phyloP scores from a whole-genome alignment of 2,113 vertebrate species.

The Proteles cristata region DNA sequence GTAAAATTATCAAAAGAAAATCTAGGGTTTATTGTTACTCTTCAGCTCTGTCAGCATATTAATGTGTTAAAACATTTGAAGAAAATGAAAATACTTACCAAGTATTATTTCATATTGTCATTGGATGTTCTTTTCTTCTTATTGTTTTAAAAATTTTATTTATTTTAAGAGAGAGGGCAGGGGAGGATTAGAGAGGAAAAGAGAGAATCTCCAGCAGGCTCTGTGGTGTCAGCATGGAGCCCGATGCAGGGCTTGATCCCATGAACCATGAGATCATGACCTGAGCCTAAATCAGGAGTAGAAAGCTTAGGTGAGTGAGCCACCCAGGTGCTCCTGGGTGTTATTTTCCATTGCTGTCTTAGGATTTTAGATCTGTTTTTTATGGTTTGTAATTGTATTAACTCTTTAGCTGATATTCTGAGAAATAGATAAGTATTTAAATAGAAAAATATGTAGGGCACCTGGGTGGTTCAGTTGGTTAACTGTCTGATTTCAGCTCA shows the following conservation, averaged over 20 bases:
- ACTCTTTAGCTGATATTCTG: neutral
- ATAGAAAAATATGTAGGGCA: too few relatives aligned
- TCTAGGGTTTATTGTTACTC: neutral
- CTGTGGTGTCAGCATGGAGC: neutral
- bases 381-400: slow-evolving; percentile 4
- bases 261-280: neutral
- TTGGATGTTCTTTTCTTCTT: neutral
- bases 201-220: neutral
- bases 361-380: neutral
- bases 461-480: too few relatives aligned
- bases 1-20: slow-evolving; percentile 14
- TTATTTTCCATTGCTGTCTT: neutral
- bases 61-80: neutral
- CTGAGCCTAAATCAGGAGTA: neutral
- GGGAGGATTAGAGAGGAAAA: neutral
- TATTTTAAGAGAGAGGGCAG: neutral
- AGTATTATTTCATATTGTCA: neutral
- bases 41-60: neutral
- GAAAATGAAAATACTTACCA: neutral
- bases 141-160: neutral
- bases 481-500: too few relatives aligned
- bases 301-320: neutral
- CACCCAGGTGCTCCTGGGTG: neutral
- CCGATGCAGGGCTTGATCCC: neutral
- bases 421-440: neutral